A percentile compares a stretch with the other conserved stretches of the same genome.
phyloP scores from a whole-genome alignment of 2,888 invertebrate species.

The Linnaemya tessellans region DNA sequence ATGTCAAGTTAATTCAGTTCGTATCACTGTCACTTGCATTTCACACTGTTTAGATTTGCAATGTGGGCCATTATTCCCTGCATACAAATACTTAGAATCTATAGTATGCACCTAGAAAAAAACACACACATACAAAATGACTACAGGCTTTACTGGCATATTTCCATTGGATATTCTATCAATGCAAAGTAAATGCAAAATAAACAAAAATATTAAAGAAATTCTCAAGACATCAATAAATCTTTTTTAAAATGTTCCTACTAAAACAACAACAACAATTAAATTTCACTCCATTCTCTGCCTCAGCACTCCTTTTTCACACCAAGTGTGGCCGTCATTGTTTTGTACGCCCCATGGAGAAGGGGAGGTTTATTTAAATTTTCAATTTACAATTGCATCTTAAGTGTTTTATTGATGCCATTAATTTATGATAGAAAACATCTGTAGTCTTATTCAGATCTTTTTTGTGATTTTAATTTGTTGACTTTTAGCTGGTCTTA shows the following conservation, averaged over 20 bases:
- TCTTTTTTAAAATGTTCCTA: slow-evolving; percentile 62
- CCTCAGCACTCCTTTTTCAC: slow-evolving; percentile 12
- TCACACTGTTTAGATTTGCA: slow-evolving; percentile 5
- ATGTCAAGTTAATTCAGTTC: background rate
- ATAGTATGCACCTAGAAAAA: background rate
- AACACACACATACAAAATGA: background rate
- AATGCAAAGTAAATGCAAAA: slow-evolving; percentile 35
- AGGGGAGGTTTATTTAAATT: slow-evolving; percentile 26
- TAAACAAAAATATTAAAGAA: slow-evolving; percentile 50
- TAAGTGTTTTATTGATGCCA: slow-evolving; percentile 73
- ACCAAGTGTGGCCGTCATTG: background rate
- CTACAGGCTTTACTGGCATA: background rate
- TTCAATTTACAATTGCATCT: slow-evolving; percentile 69
- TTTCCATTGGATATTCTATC: slow-evolving; percentile 41
- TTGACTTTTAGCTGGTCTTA: slow-evolving; percentile 68
- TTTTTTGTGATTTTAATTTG: slow-evolving; percentile 72
- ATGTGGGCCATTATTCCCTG: slow-evolving; percentile 27
- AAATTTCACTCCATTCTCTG: slow-evolving; percentile 27
- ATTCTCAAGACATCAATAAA: slow-evolving; percentile 72
- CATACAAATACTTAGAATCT: slow-evolving; percentile 15
- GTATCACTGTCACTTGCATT: background rate
- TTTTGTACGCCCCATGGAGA: background rate
- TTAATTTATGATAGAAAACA: slow-evolving; percentile 72
- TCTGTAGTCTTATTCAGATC: slow-evolving; percentile 61
- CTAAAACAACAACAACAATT: slow-evolving; percentile 36